Percentiles rank a stretch among this genome's conserved stretches.
These are phyloP conservation scores for Busseola fusca DNA, from an alignment of 2,888 invertebrate species.

Conservation along the genomic window DNA sequence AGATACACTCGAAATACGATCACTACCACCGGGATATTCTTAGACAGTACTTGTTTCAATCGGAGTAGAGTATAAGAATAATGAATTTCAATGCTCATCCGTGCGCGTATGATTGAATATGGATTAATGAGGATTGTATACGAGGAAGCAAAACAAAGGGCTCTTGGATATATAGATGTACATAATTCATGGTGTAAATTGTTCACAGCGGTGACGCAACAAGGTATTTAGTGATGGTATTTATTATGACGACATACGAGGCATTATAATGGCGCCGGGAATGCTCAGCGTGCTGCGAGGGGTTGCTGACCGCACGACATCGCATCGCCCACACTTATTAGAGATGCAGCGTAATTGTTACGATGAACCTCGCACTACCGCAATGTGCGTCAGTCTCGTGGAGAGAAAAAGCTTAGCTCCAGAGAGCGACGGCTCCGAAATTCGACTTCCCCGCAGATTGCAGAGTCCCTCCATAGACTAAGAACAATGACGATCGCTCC, in stretches of 20 bases:
- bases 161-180: slow-evolving; percentile 76
- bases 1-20: slow-evolving; percentile 79
- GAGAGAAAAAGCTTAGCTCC: slow-evolving; percentile 39
- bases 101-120: slow-evolving; percentile 68
- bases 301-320: slow-evolving; percentile 61
- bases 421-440: slow-evolving; percentile 60
- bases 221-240: slow-evolving; percentile 63
- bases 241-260: slow-evolving; percentile 56
- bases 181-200: slow-evolving; percentile 81
- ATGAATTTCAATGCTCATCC: slow-evolving; percentile 61
- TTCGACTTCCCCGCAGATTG: slow-evolving; percentile 69
- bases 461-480: slow-evolving; percentile 65
- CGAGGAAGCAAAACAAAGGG: slow-evolving; percentile 75
- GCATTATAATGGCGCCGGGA: slow-evolving; percentile 52
- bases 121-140: slow-evolving; percentile 65
- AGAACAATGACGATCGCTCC: slow-evolving; percentile 79
- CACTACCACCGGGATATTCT: slow-evolving; percentile 60
- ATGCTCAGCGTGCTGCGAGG: slow-evolving; percentile 46
- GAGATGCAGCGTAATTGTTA: slow-evolving; percentile 57
- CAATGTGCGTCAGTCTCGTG: slow-evolving; percentile 32
- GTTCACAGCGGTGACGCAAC: slow-evolving; percentile 51
- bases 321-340: slow-evolving; percentile 54
- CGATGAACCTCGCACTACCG: slow-evolving; percentile 56
- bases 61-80: slow-evolving; percentile 54
- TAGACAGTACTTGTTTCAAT: slow-evolving; percentile 56